A percentile compares a stretch with the other conserved stretches of the same genome.
Conservation (phyloP, 2,113 vertebrate genomes). For the Poeciliopsis prolifica region DNA sequence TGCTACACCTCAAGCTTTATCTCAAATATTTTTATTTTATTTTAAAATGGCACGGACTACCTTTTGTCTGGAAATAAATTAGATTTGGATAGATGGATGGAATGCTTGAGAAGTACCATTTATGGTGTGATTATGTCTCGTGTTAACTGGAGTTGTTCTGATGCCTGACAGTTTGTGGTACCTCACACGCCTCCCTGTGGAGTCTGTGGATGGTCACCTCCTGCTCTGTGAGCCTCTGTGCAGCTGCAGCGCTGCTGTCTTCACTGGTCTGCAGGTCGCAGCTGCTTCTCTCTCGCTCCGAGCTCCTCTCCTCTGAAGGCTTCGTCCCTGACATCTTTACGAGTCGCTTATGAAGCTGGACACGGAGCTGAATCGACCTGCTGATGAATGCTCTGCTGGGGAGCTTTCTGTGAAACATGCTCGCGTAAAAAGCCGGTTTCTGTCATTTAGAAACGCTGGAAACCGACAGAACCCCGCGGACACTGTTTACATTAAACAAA, state of each 20-base stretch:
- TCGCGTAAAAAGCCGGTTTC: background rate
- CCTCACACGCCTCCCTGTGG: conserved; percentile 77
- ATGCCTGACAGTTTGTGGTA: conserved; percentile 37
- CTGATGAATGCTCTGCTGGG: conserved; percentile 10
- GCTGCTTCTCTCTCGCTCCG: background rate
- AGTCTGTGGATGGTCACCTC: conserved; percentile 57
- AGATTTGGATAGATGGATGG: too few relatives aligned
- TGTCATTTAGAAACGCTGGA: background rate
- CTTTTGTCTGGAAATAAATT: too few relatives aligned
- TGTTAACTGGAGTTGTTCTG: too few relatives aligned
- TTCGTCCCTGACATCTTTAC: conserved; percentile 44
- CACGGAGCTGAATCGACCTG: conserved; percentile 8
- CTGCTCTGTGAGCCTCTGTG: conserved; percentile 48
- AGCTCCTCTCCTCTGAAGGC: conserved; percentile 10
- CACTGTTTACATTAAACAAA: background rate
- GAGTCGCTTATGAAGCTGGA: conserved; percentile 22
- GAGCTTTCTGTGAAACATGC: conserved; percentile 31
- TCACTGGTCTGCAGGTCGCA: conserved; percentile 14
- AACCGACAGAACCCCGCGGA: too few relatives aligned
- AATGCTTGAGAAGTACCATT: too few relatives aligned
- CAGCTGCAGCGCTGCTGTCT: background rate
- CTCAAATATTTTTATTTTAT: too few relatives aligned
- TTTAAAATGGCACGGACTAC: too few relatives aligned
- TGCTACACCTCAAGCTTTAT: too few relatives aligned
- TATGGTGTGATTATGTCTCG: too few relatives aligned